Evolutionary conservation across 1,140 invertebrate genomes (phyloP), one percentile per base, ranked within the genome.

Genomic region (Drosophila melanogaster): DNA sequence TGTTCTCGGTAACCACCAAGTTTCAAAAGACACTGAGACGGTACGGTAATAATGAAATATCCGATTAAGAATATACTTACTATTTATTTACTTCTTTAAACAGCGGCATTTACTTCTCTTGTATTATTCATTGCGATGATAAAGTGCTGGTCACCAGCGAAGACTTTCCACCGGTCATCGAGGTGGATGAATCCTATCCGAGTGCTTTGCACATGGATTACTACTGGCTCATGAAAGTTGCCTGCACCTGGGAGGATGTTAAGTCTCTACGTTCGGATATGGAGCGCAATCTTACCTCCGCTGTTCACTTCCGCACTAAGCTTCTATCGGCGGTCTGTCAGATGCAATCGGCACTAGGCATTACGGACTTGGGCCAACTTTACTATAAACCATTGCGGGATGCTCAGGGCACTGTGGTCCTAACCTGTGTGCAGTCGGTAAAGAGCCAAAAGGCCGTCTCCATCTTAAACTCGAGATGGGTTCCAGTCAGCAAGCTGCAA

Each of bases 211-310:
- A 98, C 90, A 96, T 95, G 64, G 98, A 99, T 93, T 97, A 98
- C 92, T 97, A 99, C 92, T 99, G 98, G 98, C 93, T 99, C 2
- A 97, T 99, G 96, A 99, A 99, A 94, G 97, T 99, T 14, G 96
- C 98, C 0, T 98, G 97, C 91, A 97, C 96, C 0, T 99, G 98
- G 98, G 97, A 98, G 70, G 98, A 99, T 92, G 97, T 98, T 1
- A 98, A 98, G 90, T 94, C 95, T 12, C 93, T 99, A 0, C 94
- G 96, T 41, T 95, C 96, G 37, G 97, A 99, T 73, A 97, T 99
- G 96, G 98, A 99, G 91, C 97, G 98, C 85, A 97, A 97, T 90
- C 95, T 96, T 3, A 97, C 96, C 49, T 98, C 97, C 3, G 97
- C 97, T 0, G 96, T 96, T 35, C 97, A 98, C 91, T 98, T 99